Evolutionary conservation across 2,113 vertebrate genomes (phyloP).

Genomic region (Triplophysa dalaica): DNA sequence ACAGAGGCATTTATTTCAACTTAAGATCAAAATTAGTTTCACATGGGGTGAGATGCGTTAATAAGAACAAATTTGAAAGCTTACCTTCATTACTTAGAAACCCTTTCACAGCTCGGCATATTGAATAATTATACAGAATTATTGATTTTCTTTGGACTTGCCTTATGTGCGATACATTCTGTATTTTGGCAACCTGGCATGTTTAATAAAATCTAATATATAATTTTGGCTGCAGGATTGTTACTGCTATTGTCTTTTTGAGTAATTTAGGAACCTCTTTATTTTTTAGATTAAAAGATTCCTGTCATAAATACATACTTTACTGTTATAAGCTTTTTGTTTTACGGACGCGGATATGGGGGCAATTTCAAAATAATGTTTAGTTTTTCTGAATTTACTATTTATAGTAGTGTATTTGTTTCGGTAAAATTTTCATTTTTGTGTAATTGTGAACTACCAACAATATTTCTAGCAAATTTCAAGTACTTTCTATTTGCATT

Average conservation of each 20-base stretch:
- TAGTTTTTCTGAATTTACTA: too few relatives aligned
- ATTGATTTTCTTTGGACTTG: conserved; percentile 1
- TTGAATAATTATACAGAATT: conserved; percentile 16
- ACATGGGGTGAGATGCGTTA: background rate
- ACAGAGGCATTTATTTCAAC: background rate
- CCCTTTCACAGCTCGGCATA: conserved; percentile 15
- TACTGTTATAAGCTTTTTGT: too few relatives aligned
- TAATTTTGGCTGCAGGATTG: background rate
- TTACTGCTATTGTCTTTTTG: background rate
- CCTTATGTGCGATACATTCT: background rate
- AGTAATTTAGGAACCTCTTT: too few relatives aligned
- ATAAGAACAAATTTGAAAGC: conserved; percentile 16
- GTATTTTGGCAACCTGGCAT: background rate
- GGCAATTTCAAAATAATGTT: too few relatives aligned
- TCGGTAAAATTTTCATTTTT: too few relatives aligned
- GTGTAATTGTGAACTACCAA: too few relatives aligned
- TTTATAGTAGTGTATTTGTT: too few relatives aligned
- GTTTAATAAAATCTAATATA: background rate
- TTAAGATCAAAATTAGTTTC: background rate
- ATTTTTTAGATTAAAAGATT: too few relatives aligned
- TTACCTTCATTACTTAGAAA: background rate
- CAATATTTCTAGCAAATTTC: too few relatives aligned
- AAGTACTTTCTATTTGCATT: too few relatives aligned
- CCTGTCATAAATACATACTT: too few relatives aligned
- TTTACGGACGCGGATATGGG: too few relatives aligned